phyloP scores from a whole-genome alignment of 2,888 invertebrate genomes.

The Gastracanthus pulcherrimus region DNA sequence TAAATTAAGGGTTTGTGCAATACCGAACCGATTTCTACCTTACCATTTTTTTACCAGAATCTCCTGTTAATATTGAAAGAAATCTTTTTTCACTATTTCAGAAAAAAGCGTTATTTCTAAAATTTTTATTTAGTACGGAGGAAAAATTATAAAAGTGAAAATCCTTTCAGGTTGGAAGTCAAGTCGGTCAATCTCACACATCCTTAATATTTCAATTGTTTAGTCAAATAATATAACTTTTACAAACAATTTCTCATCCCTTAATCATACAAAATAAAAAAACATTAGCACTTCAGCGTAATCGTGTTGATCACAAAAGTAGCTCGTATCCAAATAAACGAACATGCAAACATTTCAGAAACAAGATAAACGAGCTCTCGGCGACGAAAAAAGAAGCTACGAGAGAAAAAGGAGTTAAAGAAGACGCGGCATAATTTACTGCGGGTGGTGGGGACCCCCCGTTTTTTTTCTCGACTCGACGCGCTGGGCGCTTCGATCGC shows the following conservation, averaged over 20 bases:
- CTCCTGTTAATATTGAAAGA: too few species aligned
- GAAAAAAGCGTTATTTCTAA: too few species aligned
- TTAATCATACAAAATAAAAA: background rate
- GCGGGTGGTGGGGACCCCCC: background rate
- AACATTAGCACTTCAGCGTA: background rate
- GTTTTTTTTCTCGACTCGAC: background rate
- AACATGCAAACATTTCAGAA: background rate
- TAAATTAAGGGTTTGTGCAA: too few species aligned
- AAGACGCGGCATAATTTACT: constrained; percentile 22
- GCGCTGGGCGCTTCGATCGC: background rate
- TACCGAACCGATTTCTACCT: too few species aligned
- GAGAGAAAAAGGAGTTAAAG: constrained; percentile 19
- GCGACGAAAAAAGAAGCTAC: background rate
- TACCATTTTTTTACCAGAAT: too few species aligned
- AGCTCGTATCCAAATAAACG: background rate
- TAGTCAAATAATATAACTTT: background rate
- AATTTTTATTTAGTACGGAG: too few species aligned
- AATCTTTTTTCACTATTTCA: too few species aligned
- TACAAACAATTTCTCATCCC: background rate
- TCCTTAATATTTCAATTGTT: background rate
- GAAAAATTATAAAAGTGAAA: too few species aligned
- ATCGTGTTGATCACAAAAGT: background rate
- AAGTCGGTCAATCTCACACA: too few species aligned
- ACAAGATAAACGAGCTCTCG: constrained; percentile 22
- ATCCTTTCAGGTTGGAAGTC: too few species aligned